Evolutionary conservation across 1,140 invertebrate genomes (phyloP), one percentile per base, ranked within the genome.

Genomic region (Bombus confusus): DNA sequence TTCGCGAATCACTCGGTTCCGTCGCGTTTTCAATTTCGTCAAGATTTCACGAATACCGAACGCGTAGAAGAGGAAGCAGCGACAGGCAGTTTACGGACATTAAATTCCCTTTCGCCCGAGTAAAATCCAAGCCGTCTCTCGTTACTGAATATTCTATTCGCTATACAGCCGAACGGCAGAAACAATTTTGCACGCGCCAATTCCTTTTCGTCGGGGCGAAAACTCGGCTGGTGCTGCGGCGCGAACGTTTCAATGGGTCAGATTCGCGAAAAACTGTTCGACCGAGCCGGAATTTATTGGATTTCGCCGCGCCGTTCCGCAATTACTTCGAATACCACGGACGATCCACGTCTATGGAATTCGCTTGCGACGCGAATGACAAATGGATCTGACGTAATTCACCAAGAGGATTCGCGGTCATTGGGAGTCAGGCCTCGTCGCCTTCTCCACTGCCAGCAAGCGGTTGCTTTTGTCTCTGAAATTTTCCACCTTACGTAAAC

Each of bases 351-450:
- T 52, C 28, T 31, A n/a, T 64, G 73, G 73, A 66, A 83, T 62
- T 37, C 64, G 47, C 34, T 37, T 77, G 75, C 82, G 37, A 78
- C 28, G 74, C 73, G 82, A 84, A 84, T 84, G 64, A 78, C 66
- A 78, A 84, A 84, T 84, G 82, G 62, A 84, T 57, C 64, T 78
- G 82, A 84, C 73, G 82, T 78, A 84, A 84, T 78, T 78, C 82
- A 28, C 59, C 9, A 78, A 78, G 82, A 77, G 74, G 73, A 83
- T 57, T 34, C 34, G 22, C 39, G 39, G 43, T 39, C 64, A 83
- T 84, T 84, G 75, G 28, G 74, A 84, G 78, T 84, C 82, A n/a
- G n/a, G 13, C 1, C 64, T 71, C 37, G 74, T 84, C 28, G 25
- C 8, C 34, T 31, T 37, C 25, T 18, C 41, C 43, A 25, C 37